A percentile compares a stretch with the other conserved stretches of the same genome.
Conservation (phyloP, 1,140 invertebrate genomes). For the Lutraria rhynchaena region DNA sequence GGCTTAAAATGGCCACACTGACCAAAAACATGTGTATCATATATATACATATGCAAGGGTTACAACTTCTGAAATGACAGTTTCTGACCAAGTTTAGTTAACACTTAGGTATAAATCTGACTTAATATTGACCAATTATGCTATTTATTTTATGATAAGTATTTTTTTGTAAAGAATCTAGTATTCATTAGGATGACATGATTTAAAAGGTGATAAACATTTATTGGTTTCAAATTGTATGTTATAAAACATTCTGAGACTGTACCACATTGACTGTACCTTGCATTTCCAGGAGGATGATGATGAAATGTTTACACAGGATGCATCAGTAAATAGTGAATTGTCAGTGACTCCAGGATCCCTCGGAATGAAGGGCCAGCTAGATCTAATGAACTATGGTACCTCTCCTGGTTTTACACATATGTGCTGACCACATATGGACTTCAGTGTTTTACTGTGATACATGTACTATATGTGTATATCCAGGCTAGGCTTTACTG, state of each 20-base stretch:
- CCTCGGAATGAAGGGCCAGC: slow-evolving; percentile 57
- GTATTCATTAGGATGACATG: background rate
- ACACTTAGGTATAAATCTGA: too few relatives aligned
- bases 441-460: too few relatives aligned
- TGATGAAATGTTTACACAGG: slow-evolving; percentile 63
- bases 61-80: too few relatives aligned
- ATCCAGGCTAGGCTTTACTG: too few relatives aligned
- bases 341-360: slow-evolving; percentile 45
- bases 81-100: too few relatives aligned
- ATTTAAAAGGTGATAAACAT: background rate
- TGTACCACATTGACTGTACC: background rate
- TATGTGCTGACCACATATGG: background rate
- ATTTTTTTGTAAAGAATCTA: too few relatives aligned
- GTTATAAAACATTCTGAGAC: slow-evolving; percentile 20
- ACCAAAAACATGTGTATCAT: too few relatives aligned
- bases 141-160: too few relatives aligned
- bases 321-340: slow-evolving; percentile 41
- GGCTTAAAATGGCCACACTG: too few relatives aligned
- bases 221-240: background rate
- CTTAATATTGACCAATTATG: too few relatives aligned
- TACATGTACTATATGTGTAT: too few relatives aligned
- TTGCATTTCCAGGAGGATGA: slow-evolving; percentile 72
- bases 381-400: slow-evolving; percentile 72
- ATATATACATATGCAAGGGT: too few relatives aligned
- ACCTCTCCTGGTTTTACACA: slow-evolving; percentile 75